Conservation (phyloP, 2,113 vertebrate species). For the Tachysurus fulvidraco region DNA sequence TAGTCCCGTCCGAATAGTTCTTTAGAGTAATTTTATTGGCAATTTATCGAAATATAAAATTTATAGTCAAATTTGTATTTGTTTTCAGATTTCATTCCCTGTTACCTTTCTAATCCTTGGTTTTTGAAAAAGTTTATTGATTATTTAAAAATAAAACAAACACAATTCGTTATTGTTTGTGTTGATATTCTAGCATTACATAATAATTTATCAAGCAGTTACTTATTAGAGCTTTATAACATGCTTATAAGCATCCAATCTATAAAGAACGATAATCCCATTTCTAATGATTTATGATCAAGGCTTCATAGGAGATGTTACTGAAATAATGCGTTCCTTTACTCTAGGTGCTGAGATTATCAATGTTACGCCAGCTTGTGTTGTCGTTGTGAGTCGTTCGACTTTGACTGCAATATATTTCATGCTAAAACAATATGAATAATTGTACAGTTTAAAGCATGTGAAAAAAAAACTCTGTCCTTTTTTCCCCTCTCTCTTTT, state of each 20-base stretch:
- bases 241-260: neutral
- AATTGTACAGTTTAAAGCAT: conserved; percentile 2
- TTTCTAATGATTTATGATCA: neutral
- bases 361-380: conserved; percentile 1
- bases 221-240: neutral
- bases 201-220: neutral
- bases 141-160: neutral
- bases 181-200: neutral
- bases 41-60: neutral
- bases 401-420: neutral
- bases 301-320: conserved; percentile 1
- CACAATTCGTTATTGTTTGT: neutral
- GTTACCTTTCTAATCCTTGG: neutral
- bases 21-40: neutral
- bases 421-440: neutral
- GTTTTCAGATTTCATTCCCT: neutral
- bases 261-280: neutral
- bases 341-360: conserved; percentile 23
- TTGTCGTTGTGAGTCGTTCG: neutral
- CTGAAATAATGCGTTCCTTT: neutral
- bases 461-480: neutral
- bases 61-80: neutral
- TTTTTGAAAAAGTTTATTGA: neutral
- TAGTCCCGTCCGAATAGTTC: too few relatives aligned
- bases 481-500: neutral